Base-by-base conservation (phyloP, 1,140 invertebrate genomes). In the Musca vetustissima region DNA sequence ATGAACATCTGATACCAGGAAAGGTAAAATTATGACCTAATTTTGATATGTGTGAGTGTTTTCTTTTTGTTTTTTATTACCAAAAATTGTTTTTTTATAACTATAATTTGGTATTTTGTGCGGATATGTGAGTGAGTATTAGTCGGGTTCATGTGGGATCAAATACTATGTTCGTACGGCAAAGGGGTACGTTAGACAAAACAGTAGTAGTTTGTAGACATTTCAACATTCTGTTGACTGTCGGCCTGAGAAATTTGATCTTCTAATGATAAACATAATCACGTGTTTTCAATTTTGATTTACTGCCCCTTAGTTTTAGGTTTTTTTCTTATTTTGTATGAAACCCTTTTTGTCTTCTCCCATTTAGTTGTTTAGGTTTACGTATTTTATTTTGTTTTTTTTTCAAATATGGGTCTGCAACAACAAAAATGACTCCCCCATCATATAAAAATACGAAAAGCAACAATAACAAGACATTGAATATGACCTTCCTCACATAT, bases 201-300 rank as follows among this genome's bases (percentile, higher is more conserved):
- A 43, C 36, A 13, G 36, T 43, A 43, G 36, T 43, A n/a, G n/a
- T n/a, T n/a, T 11, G 36, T 13, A 43, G 36, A 9, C 36, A 43
- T 43, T 28, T n/a, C 21, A 17, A 32, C 25, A 14, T 32, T 59
- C 25, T 59, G 25, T 61, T 61, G 28, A 28, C 28, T 28, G 28
- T 28, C 28, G 28, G 28, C 28, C 28, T 28, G 32, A 36, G 57
- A 61, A 61, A 61, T 61, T 61, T 61, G 57, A 61, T 61, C 57
- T 32, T 61, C 57, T 36, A 61, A 61, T 61, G 57, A 61, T 61
- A 61, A 61, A 61, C 28, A 61, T 61, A 61, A 61, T 61, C 57
- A 36, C 57, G 57, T 61, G 57, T 61, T 61, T 61, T 43, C 28
- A 61, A 61, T 61, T 61, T 61, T 61, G 57, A 61, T 61, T 61